Evolutionary conservation across 2,888 invertebrate species (phyloP), one percentile per base, ranked within the genome.

Genomic region (Podabrus alpinus): DNA sequence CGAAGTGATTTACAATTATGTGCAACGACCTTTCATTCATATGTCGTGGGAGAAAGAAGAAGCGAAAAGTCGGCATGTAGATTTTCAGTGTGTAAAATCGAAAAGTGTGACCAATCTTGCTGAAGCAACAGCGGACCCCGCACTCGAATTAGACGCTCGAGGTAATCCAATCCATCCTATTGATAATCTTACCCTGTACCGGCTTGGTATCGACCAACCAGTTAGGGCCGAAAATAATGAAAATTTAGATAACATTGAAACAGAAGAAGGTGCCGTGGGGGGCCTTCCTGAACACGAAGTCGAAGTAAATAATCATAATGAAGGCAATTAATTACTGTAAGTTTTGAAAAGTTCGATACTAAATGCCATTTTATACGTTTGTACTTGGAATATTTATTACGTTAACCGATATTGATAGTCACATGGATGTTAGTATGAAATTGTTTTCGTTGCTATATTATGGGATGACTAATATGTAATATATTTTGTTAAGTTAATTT

Each of bases 31-130:
- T 0, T 99, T 99, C 88, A 96, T 99, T 71, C 97, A 98, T 85
- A 97, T 97, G 95, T 97, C 97, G 0, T 99, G 99, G 99, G 99
- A 99, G 86, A 99, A 99, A 84, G 99, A 99, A 85, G 99, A 99
- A 84, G 99, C 98, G 0, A 98, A 98, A 85, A 97, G 97, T 84
- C 92, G 99, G 0, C 99, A 99, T 86, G 99, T 99, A 0, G 99
- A 99, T 87, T 99, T 99, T 85, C 97, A 99, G 89, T 99, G 98
- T 86, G 97, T 99, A 72, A 98, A 98, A 88, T 97, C 97, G 3
- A 98, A 99, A 86, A 97, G 97, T 0, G 97, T 98, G 24, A 98
- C 98, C 10, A 98, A 99, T 88, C 89, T 99, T 77, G 97, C 97
- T 0, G 97, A 97, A 83, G 97, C 97, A 0, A 96, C 97, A 0